A percentile compares a stretch with the other conserved stretches of the same genome.
phyloP scores from a whole-genome alignment of 2,888 invertebrate species.

The Hyppa rectilinea region DNA sequence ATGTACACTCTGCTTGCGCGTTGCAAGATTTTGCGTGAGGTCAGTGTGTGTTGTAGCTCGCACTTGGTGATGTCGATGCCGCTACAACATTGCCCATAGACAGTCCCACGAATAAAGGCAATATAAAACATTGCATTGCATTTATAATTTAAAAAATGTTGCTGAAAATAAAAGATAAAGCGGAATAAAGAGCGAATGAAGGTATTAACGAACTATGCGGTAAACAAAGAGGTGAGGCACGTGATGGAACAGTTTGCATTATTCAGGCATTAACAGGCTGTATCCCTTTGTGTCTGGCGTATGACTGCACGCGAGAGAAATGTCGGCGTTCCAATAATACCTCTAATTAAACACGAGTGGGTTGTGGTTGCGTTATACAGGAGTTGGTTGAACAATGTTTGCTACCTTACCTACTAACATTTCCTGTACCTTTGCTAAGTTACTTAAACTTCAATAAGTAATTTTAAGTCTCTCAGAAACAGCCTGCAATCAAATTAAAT shows the following conservation, averaged over 20 bases:
- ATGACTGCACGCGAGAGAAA: constrained; percentile 27
- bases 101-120: too few species aligned
- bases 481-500: background rate
- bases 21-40: too few species aligned
- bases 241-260: constrained; percentile 66
- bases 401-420: constrained; percentile 6
- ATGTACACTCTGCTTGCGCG: too few species aligned
- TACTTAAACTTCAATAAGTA: background rate
- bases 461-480: background rate
- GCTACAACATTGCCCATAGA: background rate
- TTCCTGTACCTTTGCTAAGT: background rate
- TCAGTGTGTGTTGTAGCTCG: too few species aligned
- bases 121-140: too few species aligned
- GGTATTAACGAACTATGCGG: constrained; percentile 45
- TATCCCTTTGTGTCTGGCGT: constrained; percentile 39
- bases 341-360: constrained; percentile 39
- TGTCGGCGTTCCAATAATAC: constrained; percentile 30
- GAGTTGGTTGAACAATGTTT: constrained; percentile 24
- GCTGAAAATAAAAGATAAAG: constrained; percentile 30
- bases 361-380: constrained; percentile 6
- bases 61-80: too few species aligned
- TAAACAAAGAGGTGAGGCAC: constrained; percentile 52
- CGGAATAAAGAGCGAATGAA: constrained; percentile 15
- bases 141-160: background rate
- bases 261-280: constrained; percentile 66